Evolutionary conservation across 2,888 invertebrate species (phyloP).

Genomic region (Agelastica alni): DNA sequence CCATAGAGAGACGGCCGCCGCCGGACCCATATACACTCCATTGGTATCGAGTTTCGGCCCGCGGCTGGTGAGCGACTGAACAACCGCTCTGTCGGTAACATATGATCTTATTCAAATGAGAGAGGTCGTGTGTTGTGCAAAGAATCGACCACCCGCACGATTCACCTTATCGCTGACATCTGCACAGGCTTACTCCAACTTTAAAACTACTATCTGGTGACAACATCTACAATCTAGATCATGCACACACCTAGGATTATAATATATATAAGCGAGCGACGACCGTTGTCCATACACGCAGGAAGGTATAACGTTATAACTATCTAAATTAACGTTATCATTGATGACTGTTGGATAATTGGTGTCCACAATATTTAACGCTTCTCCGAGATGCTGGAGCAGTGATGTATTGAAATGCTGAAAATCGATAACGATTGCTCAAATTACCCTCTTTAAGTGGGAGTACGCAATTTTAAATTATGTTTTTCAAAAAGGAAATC

Average conservation of each 20-base stretch:
- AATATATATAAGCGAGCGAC: conserved; percentile 46
- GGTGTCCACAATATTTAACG: no score
- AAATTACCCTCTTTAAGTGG: no score
- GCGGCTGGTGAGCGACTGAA: conserved; percentile 19
- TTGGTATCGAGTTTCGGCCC: conserved; percentile 4
- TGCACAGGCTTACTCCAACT: conserved; percentile 47
- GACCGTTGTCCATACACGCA: conserved; percentile 20
- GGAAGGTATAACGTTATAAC: conserved; percentile 26
- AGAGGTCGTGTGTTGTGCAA: conserved; percentile 52
- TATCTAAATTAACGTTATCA: conserved; percentile 5
- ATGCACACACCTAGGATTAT: conserved; percentile 55
- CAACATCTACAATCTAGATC: conserved; percentile 58
- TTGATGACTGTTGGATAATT: background rate
- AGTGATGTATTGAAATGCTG: no score
- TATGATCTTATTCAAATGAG: conserved; percentile 57
- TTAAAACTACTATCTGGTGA: conserved; percentile 54
- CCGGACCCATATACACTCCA: conserved; percentile 13
- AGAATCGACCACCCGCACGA: conserved; percentile 53
- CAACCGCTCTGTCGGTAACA: conserved; percentile 44
- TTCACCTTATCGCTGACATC: conserved; percentile 51
- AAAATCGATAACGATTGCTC: no score
- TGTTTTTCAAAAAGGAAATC: no score
- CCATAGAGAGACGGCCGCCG: conserved; percentile 29
- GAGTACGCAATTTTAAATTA: no score
- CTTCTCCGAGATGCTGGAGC: no score